Evolutionary conservation across 2,888 invertebrate genomes (phyloP), one percentile per base, ranked within the genome.

Genomic region (Falcaria lacertinaria): DNA sequence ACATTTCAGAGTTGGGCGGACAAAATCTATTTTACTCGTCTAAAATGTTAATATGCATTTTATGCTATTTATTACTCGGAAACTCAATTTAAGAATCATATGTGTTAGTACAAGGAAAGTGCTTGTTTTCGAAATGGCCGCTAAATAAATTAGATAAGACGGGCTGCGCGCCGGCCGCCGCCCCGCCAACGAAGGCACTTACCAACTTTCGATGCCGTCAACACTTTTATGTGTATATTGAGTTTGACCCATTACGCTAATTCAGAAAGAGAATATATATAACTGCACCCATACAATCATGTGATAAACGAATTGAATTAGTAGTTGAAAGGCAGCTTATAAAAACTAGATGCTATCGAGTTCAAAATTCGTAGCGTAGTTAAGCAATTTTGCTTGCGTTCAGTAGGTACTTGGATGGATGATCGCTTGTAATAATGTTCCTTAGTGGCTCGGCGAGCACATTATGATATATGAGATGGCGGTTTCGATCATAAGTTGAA

Each of bases 101-200:
- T 28, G 11, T 28, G 11, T 28, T 28, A 28, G 28, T 28, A 28
- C 7, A 11, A 28, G 28, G 2, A 28, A 28, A 53, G 49, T 64
- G 64, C 63, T 80, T 81, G 77, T 81, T 81, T 80, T 75, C 73
- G 69, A 69, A 66, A 66, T 60, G 63, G 51, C 62, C 58, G 57
- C 70, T 76, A 80, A 79, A 79, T 82, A 82, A 80, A 82, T 80
- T 79, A 82, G 81, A 83, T 80, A 81, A 82, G 74, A 61, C 70
- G 63, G 66, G 65, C 71, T 70, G 70, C 68, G 64, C 54, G 74
- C 75, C 68, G 69, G 77, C 71, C 54, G 74, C 75, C 68, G 69
- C 77, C 71, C 71, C 54, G 74, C 75, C 68, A 69, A 77, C 71
- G 61, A 52, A 64, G 62, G 69, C 77, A 79, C 79, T 80, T 78